These are phyloP conservation scores for Euspilapteryx auroguttella DNA, from an alignment of 2,888 invertebrate genomes.

Conservation along the genomic window DNA sequence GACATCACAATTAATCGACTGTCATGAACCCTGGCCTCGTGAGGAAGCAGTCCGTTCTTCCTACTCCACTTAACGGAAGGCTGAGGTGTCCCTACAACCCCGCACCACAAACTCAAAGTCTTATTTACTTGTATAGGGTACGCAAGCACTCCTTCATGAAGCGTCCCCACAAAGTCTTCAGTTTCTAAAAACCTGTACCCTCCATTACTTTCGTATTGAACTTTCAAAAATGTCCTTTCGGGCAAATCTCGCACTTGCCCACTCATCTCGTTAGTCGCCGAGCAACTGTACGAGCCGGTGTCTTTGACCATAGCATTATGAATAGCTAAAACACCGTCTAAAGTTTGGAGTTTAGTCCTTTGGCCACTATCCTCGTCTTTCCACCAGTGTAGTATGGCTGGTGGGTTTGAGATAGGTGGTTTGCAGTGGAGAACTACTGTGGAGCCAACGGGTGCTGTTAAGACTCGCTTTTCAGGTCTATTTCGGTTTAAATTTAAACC, in stretches of 20 bases:
- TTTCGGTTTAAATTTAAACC: conserved; percentile 56
- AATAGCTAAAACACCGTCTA: conserved; percentile 39
- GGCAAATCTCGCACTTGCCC: conserved; percentile 44
- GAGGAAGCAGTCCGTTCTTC: conserved; percentile 48
- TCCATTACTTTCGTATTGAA: conserved; percentile 27
- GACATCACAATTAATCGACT: no score
- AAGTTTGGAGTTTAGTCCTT: conserved; percentile 27
- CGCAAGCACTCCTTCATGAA: conserved; percentile 28
- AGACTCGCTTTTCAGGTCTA: conserved; percentile 37
- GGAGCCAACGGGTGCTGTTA: conserved; percentile 63
- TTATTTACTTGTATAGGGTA: conserved; percentile 24
- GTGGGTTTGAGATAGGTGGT: conserved; percentile 66
- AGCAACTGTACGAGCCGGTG: conserved; percentile 57
- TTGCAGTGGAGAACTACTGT: conserved; percentile 68
- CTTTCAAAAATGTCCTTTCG: conserved; percentile 40
- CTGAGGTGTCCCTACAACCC: conserved; percentile 63
- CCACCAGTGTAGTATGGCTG: conserved; percentile 53
- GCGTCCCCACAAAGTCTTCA: conserved; percentile 36
- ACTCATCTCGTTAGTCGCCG: conserved; percentile 60
- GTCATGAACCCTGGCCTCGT: no score
- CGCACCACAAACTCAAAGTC: conserved; percentile 65
- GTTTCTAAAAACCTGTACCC: conserved; percentile 46
- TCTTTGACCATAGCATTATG: conserved; percentile 44
- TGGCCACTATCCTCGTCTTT: no score
- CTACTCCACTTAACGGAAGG: conserved; percentile 64